Evolutionary conservation across 1,140 invertebrate genomes (phyloP), one percentile per base, ranked within the genome.

Genomic region (Pinna nobilis): DNA sequence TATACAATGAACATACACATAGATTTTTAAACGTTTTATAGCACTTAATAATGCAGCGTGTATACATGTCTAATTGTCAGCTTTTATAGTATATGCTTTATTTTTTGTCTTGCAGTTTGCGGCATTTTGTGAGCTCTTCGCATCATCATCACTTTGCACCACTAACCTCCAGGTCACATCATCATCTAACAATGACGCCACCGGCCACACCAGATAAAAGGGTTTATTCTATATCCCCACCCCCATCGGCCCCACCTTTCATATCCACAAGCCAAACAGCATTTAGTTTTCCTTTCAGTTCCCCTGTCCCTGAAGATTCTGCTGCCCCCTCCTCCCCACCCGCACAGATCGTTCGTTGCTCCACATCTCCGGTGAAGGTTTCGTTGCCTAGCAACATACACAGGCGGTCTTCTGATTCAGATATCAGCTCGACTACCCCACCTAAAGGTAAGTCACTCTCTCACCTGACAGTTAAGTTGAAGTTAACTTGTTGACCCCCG

Each of bases 361-460:
- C 74, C 20, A 79, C 77, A 5, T 78, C 74, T 6, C 78, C 75
- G n/a, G 74, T 80, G 23, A 79, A 77, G 55, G 70, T 76, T 3
- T 53, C 61, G 13, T 39, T 67, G 18, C 57, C 73, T 25, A 51
- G 53, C 50, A 51, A 59, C 28, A 41, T 55, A 65, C 74, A 61
- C 35, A 71, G 95, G 55, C 91, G 96, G 70, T 96, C 95, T 0
- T 97, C 96, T 4, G 97, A 98, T 87, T 97, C 97, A 2, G 97
- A 98, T 89, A 90, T 97, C 55, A 96, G 94, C 89, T 70, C 47
- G 4, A 75, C 41, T 13, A 93, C 96, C 39, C 96, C 95, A 6
- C 95, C 96, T 2, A 97, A 96, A 94, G 95, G 96, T 57, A 66
- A 7, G 30, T 66, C 28, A 18, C 11, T 1, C 23, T 63, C 20